These are phyloP conservation scores for Drosophila birchii DNA, from an alignment of 2,888 invertebrate genomes.

Conservation along the genomic window DNA sequence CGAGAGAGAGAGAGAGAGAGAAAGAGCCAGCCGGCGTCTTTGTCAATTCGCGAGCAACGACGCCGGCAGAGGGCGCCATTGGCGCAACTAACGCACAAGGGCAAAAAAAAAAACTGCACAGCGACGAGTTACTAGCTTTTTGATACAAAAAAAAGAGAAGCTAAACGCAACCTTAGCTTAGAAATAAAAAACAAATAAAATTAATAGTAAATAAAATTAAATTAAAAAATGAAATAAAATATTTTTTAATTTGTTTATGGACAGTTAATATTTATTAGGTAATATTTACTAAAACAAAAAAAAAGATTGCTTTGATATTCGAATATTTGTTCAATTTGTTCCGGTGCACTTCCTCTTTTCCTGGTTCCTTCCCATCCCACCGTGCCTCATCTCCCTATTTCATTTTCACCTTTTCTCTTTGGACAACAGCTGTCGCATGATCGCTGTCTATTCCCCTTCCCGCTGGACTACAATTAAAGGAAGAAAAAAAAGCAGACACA, in stretches of 20 bases:
- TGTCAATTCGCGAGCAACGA: slow-evolving; percentile 62
- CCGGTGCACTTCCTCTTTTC: background rate
- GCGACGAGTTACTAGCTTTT: background rate
- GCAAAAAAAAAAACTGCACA: slow-evolving; percentile 9
- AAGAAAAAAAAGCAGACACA: slow-evolving; percentile 1
- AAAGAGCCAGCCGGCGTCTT: slow-evolving; percentile 69
- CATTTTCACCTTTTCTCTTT: background rate
- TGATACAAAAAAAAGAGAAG: background rate
- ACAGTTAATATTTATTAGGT: background rate
- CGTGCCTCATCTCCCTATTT: background rate
- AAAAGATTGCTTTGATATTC: background rate
- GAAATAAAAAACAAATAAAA: background rate
- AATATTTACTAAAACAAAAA: background rate
- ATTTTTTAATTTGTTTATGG: no score
- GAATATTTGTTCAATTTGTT: background rate
- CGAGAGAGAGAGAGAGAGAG: no score
- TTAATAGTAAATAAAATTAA: no score
- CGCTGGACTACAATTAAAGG: slow-evolving; percentile 3
- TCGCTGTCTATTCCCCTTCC: slow-evolving; percentile 9
- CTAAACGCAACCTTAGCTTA: background rate
- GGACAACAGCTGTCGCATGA: slow-evolving; percentile 40
- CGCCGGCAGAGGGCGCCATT: slow-evolving; percentile 68
- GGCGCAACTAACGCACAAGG: slow-evolving; percentile 46
- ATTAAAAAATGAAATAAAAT: no score
- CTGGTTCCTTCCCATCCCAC: background rate